Percentiles rank a stretch among this genome's conserved stretches.
These are phyloP conservation scores for Diceros bicornis DNA, from an alignment of 2,797 vertebrate genomes.

Conservation along the genomic window DNA sequence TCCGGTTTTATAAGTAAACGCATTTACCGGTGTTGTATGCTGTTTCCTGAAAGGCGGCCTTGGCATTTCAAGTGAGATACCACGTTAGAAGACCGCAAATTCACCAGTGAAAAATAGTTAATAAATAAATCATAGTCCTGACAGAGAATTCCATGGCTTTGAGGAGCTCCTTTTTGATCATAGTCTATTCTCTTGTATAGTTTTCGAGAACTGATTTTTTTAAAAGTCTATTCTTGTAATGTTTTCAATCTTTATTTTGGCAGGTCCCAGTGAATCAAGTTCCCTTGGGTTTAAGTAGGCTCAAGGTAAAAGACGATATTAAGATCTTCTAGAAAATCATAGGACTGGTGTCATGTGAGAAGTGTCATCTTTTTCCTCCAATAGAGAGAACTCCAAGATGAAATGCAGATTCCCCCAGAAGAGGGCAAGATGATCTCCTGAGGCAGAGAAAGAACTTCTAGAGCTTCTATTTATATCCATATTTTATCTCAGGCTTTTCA, in stretches of 20 bases:
- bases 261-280: conserved; percentile 64
- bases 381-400: not conserved
- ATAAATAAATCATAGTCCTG: conserved; percentile 67
- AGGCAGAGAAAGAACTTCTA: not conserved
- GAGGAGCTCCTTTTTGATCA: conserved; percentile 12
- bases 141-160: conserved; percentile 43
- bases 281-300: conserved; percentile 57
- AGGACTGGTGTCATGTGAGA: not conserved
- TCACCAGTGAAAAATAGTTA: conserved; percentile 44
- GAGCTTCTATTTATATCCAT: not conserved
- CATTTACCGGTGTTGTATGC: not conserved
- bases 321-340: conserved; percentile 58
- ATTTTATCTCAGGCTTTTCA: not conserved
- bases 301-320: conserved; percentile 64
- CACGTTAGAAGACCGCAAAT: conserved; percentile 37
- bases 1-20: not conserved
- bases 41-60: not conserved
- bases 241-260: conserved; percentile 54
- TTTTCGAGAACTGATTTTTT: conserved; percentile 61
- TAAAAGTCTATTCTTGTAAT: conserved; percentile 43
- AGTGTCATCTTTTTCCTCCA: not conserved
- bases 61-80: conserved; percentile 63
- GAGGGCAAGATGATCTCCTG: not conserved
- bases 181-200: conserved; percentile 29
- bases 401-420: not conserved